Percentiles rank a stretch among this genome's conserved stretches.
Evolutionary conservation across 1,140 invertebrate genomes (phyloP).

Genomic region (Pomacea maculata): DNA sequence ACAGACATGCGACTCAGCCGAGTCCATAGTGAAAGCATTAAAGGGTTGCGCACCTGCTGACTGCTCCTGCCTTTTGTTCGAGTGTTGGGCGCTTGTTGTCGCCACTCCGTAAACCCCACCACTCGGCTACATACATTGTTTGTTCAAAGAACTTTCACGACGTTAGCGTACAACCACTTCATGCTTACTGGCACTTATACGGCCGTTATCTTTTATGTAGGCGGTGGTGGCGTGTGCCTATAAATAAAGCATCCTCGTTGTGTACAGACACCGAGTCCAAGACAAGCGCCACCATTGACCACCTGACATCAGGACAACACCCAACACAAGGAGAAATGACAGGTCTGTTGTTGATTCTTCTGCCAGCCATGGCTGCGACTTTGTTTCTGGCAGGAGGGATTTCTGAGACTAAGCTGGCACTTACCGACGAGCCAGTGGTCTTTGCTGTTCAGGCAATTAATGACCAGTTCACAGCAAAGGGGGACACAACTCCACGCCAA

Average conservation of each 20-base stretch:
- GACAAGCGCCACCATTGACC: too few relatives aligned
- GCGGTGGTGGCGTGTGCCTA: too few relatives aligned
- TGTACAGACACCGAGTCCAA: neutral
- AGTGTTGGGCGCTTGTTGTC: too few relatives aligned
- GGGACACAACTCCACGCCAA: neutral
- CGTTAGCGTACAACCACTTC: neutral
- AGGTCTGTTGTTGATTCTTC: neutral
- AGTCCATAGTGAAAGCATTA: too few relatives aligned
- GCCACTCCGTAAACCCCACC: too few relatives aligned
- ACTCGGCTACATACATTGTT: neutral
- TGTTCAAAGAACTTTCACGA: neutral
- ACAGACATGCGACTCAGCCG: too few relatives aligned
- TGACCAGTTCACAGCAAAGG: conserved; percentile 9
- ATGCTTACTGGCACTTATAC: neutral
- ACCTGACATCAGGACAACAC: neutral
- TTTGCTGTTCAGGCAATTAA: conserved; percentile 11
- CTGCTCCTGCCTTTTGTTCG: too few relatives aligned
- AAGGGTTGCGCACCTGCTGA: too few relatives aligned
- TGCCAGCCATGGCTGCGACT: conserved; percentile 4
- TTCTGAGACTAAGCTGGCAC: neutral
- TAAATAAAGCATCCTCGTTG: too few relatives aligned
- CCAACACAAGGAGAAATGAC: neutral
- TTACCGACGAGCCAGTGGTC: conserved; percentile 5
- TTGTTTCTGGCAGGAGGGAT: neutral
- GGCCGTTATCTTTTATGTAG: neutral